Evolutionary conservation across 2,113 vertebrate species (phyloP), one percentile per base, ranked within the genome.

Genomic region (Anguilla japonica): DNA sequence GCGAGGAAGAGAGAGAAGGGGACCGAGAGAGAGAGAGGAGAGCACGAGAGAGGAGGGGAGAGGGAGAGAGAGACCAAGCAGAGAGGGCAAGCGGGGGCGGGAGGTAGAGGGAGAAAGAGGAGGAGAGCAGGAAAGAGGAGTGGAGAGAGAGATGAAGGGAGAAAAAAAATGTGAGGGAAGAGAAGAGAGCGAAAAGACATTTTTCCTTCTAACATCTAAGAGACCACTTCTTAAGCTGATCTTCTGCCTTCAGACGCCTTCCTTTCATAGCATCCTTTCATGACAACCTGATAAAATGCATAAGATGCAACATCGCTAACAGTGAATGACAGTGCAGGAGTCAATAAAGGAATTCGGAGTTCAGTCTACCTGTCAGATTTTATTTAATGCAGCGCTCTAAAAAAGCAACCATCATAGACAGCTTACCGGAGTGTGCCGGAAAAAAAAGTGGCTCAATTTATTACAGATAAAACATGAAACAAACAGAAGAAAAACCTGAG

Each of bases 1-100:
- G 89, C 92, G 0, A 29, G 87, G 56, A 91, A 60, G 67, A 43
- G 20, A 53, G 29, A 18, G 15, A 83, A 5, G 75, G 46, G 91
- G 11, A 63, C 0, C 0, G 83, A 94, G 86, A 91, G 43, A 81
- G 79, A 18, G 40, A 34, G 26, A 8, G 20, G 63, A 75, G 41
- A 81, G 13, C 16, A 20, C 15, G 53, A 81, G 60, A 6, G 1
- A 60, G 29, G 13, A 41, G 20, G 6, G 39, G 18, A 82, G 6
- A 53, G 50, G 11, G 50, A 53, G 50, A 53, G 50, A 53, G 9
- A 9, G 50, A 46, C 43, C 4, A 46, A 46, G 43, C 5, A 9
- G 43, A 63, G 75, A 43, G 41, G 3, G 20, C 41, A 43, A 34
- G 34, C 34, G 34, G 0, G 34, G 34, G 67, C 40, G 46, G 26